Conservation (phyloP, 2,797 vertebrate genomes). For the Petrocephalus schoutedeni region DNA sequence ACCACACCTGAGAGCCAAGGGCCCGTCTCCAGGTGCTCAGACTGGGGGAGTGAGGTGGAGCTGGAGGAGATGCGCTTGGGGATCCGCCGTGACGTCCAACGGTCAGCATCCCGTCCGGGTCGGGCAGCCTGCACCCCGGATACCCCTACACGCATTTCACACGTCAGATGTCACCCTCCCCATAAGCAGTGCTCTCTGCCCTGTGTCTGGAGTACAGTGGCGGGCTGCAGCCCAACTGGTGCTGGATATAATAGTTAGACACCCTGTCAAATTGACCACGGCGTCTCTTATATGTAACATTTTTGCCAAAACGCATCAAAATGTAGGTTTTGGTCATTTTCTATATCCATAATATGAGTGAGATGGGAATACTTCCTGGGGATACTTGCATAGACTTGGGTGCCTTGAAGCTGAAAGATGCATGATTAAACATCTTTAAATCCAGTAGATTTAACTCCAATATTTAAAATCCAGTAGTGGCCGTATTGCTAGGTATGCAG, state of each 20-base stretch:
- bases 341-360: not conserved
- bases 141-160: not conserved
- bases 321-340: not conserved
- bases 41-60: slow-evolving; percentile 76
- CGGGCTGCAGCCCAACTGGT: not conserved
- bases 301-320: not conserved
- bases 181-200: not conserved
- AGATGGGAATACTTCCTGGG: not conserved
- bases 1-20: slow-evolving; percentile 76
- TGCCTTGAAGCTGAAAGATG: slow-evolving; percentile 2
- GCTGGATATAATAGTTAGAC: not conserved
- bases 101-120: slow-evolving; percentile 46
- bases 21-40: slow-evolving; percentile 59
- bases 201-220: not conserved
- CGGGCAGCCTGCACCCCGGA: not conserved
- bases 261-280: not conserved
- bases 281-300: not conserved
- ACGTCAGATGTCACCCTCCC: not conserved
- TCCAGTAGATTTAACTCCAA: too few relatives aligned
- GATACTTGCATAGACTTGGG: not conserved
- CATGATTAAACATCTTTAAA: not conserved
- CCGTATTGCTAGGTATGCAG: not conserved
- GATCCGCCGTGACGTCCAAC: slow-evolving; percentile 69
- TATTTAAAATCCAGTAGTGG: not conserved
- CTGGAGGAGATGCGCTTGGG: slow-evolving; percentile 70